These are phyloP conservation scores for Suricata suricatta DNA, from an alignment of 2,113 vertebrate species.

Conservation along the genomic window DNA sequence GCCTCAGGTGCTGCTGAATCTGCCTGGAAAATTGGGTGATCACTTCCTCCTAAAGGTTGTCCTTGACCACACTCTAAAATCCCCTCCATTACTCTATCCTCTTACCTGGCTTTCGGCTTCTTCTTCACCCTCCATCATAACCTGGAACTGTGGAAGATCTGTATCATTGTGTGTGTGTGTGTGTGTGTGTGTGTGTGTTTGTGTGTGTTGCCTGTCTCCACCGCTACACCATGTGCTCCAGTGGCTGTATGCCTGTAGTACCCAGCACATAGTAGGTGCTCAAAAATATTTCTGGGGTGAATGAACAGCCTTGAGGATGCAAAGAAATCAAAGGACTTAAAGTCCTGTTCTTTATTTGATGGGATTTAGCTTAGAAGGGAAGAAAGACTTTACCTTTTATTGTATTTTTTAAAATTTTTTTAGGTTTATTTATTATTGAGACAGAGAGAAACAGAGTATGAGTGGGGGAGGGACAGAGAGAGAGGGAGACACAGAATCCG, in stretches of 20 bases:
- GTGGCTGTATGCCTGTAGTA: background rate
- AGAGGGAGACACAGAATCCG: no score
- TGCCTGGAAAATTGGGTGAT: background rate
- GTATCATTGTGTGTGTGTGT: no score
- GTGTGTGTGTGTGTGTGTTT: background rate
- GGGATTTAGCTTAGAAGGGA: background rate
- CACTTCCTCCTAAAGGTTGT: background rate
- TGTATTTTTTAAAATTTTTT: no score
- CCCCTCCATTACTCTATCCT: background rate
- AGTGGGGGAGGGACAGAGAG: no score
- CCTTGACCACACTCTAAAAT: background rate
- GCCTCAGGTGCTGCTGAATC: rapidly evolving
- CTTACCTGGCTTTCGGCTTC: background rate
- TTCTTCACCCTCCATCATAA: background rate
- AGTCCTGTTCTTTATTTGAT: background rate
- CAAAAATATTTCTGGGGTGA: background rate
- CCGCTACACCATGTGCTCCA: background rate
- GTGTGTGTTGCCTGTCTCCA: background rate
- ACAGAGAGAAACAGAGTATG: no score
- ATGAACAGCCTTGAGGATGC: background rate
- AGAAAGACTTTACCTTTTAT: background rate
- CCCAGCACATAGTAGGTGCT: background rate
- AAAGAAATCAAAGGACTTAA: background rate
- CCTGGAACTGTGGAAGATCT: background rate
- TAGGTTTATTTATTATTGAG: no score